Base-by-base conservation (phyloP, 2,113 vertebrate genomes). In the Scopus umbretta region DNA sequence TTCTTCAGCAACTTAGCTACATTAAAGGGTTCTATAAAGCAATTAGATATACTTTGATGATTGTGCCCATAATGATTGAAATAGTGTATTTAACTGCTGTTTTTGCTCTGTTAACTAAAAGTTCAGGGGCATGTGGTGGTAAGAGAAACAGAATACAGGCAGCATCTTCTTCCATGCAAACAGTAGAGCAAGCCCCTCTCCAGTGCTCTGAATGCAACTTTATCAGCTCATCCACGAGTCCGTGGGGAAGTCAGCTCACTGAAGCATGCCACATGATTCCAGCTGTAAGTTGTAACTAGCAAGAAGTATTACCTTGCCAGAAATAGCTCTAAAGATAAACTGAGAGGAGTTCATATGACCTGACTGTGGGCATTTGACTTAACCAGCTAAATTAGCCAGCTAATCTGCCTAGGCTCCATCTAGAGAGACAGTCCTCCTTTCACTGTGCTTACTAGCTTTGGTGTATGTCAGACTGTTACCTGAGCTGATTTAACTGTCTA, bases 251-350 rank as follows among this genome's bases (percentile, higher is more conserved):
- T 32, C 63, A 50, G 22, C 53, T 66, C n/a, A 13, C 38, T 38
- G 55, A 58, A 67, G 53, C 26, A 7, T 14, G 29, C 68, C 32
- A 26, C 3, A 2, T 56, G 55, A 78, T 74, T 80, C 72, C 76
- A 70, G 1, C 38, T 50, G 7, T 0, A 38, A 78, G 25, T 5
- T 72, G 29, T 18, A 86, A 23, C 67, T 27, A 42, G 36, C 67
- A 42, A 70, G 82, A 66, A 66, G 36, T 26, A 34, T 76, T 83
- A 79, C 73, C 74, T 55, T 76, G 67, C 81, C 40, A 16, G 75
- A 94, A 94, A 94, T 86, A 95, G 82, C 86, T 45, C 42, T 49
- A 53, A 58, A 73, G 79, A 86, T 61, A 76, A 93, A 86, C 32
- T 29, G 74, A 72, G 75, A 80, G 53, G 38, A 80, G 50, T 94